These are phyloP conservation scores for Temnothorax longispinosus DNA, from an alignment of 1,140 invertebrate genomes.

Conservation along the genomic window DNA sequence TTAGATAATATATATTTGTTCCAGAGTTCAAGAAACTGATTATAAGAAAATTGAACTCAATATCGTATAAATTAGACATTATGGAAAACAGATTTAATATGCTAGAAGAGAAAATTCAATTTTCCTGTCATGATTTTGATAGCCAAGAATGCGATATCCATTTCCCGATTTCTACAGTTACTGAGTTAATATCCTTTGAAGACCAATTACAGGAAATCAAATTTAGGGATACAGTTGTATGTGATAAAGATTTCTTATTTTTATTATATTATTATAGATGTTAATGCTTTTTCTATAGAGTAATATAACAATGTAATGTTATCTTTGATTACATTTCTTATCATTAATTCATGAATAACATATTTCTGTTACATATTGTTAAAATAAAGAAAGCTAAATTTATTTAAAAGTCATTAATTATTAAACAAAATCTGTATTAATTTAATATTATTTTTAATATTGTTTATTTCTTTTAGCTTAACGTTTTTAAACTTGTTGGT, in stretches of 20 bases:
- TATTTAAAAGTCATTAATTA: not conserved
- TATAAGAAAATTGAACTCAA: not conserved
- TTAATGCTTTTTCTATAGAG: not conserved
- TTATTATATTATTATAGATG: conserved; percentile 6
- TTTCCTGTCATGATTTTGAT: not conserved
- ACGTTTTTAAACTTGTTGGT: not conserved
- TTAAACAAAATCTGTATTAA: not conserved
- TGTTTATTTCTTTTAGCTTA: not conserved
- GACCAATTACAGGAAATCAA: not conserved
- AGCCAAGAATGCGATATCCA: not conserved
- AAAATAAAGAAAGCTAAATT: not conserved
- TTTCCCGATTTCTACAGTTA: conserved; percentile 15
- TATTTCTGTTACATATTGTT: not conserved
- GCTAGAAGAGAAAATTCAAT: not conserved
- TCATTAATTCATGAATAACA: not conserved
- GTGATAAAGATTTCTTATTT: not conserved
- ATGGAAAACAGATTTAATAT: not conserved
- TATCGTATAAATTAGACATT: not conserved
- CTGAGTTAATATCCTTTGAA: not conserved
- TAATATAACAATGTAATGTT: not conserved
- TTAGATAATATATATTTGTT: conserved; percentile 12
- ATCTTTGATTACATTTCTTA: not conserved
- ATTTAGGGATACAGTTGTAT: not conserved
- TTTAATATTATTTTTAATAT: not conserved
- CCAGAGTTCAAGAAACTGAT: not conserved